These are phyloP conservation scores for Aphidius gifuensis DNA, from an alignment of 1,140 invertebrate genomes.

Conservation along the genomic window DNA sequence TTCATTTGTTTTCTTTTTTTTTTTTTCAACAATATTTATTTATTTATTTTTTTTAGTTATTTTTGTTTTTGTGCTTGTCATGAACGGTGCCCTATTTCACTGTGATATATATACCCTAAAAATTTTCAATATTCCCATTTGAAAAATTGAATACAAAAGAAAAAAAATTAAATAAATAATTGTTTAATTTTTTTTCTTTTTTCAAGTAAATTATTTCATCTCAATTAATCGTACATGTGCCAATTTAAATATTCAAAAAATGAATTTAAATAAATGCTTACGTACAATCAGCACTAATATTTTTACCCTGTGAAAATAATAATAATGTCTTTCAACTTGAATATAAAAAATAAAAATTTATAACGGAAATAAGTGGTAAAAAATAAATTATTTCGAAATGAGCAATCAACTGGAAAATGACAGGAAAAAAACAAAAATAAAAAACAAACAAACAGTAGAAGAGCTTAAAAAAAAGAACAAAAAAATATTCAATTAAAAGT, in stretches of 20 bases:
- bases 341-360: not conserved
- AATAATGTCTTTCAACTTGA: not conserved
- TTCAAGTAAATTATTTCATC: no score
- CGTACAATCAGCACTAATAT: constrained; percentile 39
- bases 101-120: no score
- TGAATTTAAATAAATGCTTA: constrained; percentile 33
- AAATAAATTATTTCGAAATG: not conserved
- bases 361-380: not conserved
- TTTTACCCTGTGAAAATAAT: not conserved
- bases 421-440: not conserved
- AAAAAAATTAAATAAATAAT: no score
- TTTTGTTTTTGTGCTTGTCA: no score
- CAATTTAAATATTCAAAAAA: constrained; percentile 8
- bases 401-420: not conserved
- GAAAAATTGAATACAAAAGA: no score
- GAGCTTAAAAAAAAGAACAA: not conserved
- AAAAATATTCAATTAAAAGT: not conserved
- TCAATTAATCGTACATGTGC: no score
- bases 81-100: no score
- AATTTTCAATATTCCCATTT: no score
- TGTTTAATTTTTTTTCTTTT: no score
- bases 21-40: no score
- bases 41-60: no score
- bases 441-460: not conserved
- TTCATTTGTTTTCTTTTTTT: no score